These are phyloP conservation scores for Callipepla squamata DNA, from an alignment of 2,113 vertebrate genomes.

Conservation along the genomic window DNA sequence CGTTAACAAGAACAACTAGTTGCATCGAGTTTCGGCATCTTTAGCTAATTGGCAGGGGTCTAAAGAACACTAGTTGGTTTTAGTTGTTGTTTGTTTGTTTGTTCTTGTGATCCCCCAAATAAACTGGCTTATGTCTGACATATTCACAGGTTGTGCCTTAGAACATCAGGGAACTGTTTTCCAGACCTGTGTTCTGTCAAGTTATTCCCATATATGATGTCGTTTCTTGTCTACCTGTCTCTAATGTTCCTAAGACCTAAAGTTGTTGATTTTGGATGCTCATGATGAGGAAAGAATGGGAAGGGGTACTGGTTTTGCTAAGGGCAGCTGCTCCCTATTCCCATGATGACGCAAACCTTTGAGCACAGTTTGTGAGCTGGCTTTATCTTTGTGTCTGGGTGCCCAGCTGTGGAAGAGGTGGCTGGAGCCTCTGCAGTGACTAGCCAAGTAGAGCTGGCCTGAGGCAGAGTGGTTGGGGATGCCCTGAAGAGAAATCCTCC, in stretches of 20 bases:
- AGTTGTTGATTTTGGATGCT: neutral
- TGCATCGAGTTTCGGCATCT: neutral
- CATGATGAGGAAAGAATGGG: neutral
- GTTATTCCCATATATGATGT: neutral
- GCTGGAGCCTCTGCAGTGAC: neutral
- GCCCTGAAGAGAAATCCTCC: neutral
- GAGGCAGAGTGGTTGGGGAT: neutral
- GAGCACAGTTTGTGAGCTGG: neutral
- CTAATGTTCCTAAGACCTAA: neutral
- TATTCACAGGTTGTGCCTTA: neutral
- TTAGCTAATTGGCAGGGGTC: neutral
- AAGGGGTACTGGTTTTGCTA: neutral
- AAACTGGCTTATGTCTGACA: neutral
- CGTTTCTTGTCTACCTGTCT: neutral
- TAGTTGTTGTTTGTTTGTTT: neutral
- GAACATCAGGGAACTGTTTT: neutral
- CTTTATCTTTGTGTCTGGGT: neutral
- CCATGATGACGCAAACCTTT: neutral
- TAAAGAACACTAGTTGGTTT: neutral
- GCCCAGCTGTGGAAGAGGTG: neutral
- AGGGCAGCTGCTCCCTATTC: neutral
- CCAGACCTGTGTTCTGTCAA: neutral
- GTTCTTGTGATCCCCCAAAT: neutral
- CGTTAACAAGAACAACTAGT: neutral
- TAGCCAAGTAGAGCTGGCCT: neutral